Evolutionary conservation across 2,113 vertebrate genomes (phyloP).

Genomic region (Dolichotis patagonum): DNA sequence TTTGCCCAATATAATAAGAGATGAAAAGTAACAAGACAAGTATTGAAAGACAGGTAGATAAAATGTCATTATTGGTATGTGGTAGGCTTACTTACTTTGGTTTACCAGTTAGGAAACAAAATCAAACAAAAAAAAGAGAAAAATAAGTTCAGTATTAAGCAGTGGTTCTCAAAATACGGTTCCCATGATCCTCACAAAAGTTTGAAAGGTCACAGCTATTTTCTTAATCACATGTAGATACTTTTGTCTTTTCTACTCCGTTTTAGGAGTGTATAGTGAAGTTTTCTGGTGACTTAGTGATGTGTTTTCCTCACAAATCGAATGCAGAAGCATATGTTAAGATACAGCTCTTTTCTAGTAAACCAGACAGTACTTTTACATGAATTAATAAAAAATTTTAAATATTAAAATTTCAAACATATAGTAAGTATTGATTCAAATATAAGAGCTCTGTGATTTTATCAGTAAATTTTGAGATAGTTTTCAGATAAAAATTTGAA

Average conservation of each 20-base stretch:
- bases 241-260: background rate
- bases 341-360: background rate
- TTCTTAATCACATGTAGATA: background rate
- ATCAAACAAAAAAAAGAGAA: background rate
- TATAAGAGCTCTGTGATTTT: background rate
- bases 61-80: background rate
- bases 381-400: slow-evolving; percentile 24
- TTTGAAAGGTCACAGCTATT: background rate
- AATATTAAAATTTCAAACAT: background rate
- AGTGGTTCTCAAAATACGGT: background rate
- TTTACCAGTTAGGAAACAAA: background rate
- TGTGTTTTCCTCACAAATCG: background rate
- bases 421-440: background rate
- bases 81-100: background rate
- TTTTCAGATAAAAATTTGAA: slow-evolving; percentile 22
- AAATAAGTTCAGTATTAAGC: background rate
- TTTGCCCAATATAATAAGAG: background rate
- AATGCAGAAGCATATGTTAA: background rate
- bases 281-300: background rate
- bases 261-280: background rate
- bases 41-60: background rate
- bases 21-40: background rate
- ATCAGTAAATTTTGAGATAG: slow-evolving; percentile 6
- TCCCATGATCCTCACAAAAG: background rate
- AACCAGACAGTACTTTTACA: slow-evolving; percentile 5